phyloP scores from a whole-genome alignment of 1,140 invertebrate species.

The Tetramorium simillimum region DNA sequence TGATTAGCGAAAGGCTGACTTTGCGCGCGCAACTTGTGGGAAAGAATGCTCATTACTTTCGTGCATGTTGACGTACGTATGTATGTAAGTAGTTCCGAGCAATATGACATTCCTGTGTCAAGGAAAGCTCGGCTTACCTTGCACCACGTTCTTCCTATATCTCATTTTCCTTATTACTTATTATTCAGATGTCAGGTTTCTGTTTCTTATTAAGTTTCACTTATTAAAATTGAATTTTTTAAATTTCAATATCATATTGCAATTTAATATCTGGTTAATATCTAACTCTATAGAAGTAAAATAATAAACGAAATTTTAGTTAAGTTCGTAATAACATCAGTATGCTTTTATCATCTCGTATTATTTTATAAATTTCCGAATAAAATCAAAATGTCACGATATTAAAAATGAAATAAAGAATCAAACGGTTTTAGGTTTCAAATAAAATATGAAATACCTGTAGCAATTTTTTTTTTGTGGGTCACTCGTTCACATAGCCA shows the following conservation, averaged over 20 bases:
- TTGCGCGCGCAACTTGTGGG: slow-evolving; percentile 6
- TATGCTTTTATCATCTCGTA: not conserved
- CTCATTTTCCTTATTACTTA: not conserved
- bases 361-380: not conserved
- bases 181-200: not conserved
- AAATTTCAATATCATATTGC: not conserved
- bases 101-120: slow-evolving; percentile 48
- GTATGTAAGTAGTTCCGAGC: slow-evolving; percentile 20
- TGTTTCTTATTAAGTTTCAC: not conserved
- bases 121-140: not conserved
- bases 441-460: slow-evolving; percentile 1
- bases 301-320: not conserved
- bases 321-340: not conserved
- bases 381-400: not conserved
- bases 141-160: slow-evolving; percentile 13
- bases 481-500: not conserved
- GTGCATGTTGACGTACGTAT: not conserved
- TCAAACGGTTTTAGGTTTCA: not conserved
- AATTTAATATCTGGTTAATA: not conserved
- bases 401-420: not conserved
- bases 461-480: slow-evolving; percentile 12
- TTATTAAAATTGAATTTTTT: not conserved
- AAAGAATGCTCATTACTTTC: slow-evolving; percentile 50
- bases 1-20: slow-evolving; percentile 57
- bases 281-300: not conserved